Percentiles rank a stretch among this genome's conserved stretches.
These are phyloP conservation scores for Panonychus citri DNA, from an alignment of 1,140 invertebrate genomes.

Conservation along the genomic window DNA sequence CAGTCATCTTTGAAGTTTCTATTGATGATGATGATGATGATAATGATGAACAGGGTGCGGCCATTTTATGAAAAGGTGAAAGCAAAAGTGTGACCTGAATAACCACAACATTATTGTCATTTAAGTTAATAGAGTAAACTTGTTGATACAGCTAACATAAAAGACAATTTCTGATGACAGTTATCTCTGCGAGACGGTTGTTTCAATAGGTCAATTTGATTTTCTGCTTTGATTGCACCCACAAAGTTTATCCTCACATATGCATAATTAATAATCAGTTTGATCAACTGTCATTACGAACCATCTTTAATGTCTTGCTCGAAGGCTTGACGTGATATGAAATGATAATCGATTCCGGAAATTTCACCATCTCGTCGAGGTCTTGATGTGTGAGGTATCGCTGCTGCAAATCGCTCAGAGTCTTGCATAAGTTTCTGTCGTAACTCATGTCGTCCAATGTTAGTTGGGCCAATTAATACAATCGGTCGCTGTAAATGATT, in stretches of 20 bases:
- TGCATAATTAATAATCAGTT: not conserved
- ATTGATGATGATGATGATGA: no score
- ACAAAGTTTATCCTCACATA: no score
- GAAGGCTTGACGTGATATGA: constrained; percentile 81
- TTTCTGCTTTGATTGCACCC: not conserved
- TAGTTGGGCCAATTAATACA: constrained; percentile 31
- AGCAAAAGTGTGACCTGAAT: no score
- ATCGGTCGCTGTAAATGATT: constrained; percentile 22
- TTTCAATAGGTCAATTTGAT: no score
- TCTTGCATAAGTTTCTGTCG: constrained; percentile 29
- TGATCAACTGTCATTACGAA: not conserved
- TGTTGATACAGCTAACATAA: not conserved
- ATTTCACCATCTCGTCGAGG: constrained; percentile 23
- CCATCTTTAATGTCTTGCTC: constrained; percentile 58
- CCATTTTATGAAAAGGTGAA: no score
- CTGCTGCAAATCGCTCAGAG: constrained; percentile 28
- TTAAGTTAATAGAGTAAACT: no score
- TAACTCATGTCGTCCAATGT: constrained; percentile 30
- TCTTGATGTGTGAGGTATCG: constrained; percentile 32
- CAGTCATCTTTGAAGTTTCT: no score
- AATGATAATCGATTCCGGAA: constrained; percentile 30
- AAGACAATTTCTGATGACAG: not conserved
- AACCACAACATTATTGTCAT: no score
- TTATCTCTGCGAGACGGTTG: no score
- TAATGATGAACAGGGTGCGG: no score